phyloP scores from a whole-genome alignment of 2,888 invertebrate species.

The Sipha maydis region DNA sequence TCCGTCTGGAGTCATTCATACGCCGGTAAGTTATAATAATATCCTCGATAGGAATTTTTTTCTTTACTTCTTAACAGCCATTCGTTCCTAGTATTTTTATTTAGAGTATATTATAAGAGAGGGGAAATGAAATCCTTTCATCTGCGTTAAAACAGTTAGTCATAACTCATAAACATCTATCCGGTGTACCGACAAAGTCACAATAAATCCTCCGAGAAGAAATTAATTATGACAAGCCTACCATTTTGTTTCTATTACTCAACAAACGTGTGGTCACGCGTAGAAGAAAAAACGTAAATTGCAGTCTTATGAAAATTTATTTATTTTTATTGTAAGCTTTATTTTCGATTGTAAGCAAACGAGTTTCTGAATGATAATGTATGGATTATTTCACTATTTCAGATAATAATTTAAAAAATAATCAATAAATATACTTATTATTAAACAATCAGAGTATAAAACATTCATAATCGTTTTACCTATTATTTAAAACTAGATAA shows the following conservation, averaged over 20 bases:
- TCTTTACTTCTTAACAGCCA: constrained; percentile 42
- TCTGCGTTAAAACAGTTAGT: constrained; percentile 60
- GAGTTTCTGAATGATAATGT: too few relatives aligned
- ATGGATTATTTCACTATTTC: too few relatives aligned
- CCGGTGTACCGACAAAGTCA: constrained; percentile 53
- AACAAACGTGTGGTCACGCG: constrained; percentile 31
- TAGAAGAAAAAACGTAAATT: constrained; percentile 10
- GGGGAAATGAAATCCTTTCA: constrained; percentile 61
- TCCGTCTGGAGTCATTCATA: constrained; percentile 56
- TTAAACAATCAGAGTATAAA: too few relatives aligned
- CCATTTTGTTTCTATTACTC: constrained; percentile 54
- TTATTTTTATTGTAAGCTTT: too few relatives aligned
- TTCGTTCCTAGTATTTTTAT: constrained; percentile 52
- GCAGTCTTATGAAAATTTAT: constrained; percentile 30
- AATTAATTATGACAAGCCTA: constrained; percentile 58
- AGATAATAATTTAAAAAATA: too few relatives aligned
- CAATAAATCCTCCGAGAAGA: constrained; percentile 52
- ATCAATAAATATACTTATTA: too few relatives aligned
- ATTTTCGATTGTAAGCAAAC: too few relatives aligned
- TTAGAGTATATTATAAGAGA: constrained; percentile 29
- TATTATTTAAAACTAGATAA: too few relatives aligned
- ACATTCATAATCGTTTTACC: too few relatives aligned
- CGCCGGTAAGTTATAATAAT: constrained; percentile 58
- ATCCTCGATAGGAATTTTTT: constrained; percentile 59
- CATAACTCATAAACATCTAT: constrained; percentile 59